phyloP scores from a whole-genome alignment of 1,140 invertebrate genomes.

The Zaprionus vittiger region DNA sequence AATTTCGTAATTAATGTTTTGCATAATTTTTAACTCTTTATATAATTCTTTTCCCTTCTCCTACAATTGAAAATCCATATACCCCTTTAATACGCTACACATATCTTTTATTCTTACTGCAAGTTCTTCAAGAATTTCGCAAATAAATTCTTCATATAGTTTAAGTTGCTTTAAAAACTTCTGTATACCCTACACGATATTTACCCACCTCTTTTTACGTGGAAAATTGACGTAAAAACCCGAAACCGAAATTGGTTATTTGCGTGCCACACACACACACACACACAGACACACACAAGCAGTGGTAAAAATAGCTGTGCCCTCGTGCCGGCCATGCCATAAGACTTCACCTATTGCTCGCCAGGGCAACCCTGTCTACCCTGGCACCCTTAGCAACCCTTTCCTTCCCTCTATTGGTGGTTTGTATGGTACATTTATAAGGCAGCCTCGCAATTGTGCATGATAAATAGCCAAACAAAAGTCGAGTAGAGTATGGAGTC shows the following conservation, averaged over 20 bases:
- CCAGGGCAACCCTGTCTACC: background rate
- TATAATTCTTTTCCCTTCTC: no score
- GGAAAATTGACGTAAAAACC: conserved; percentile 47
- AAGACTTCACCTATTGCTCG: background rate
- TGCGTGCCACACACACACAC: conserved; percentile 52
- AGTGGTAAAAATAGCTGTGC: conserved; percentile 11
- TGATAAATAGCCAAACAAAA: conserved; percentile 66
- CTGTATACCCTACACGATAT: background rate
- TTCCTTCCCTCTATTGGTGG: background rate
- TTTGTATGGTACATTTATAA: conserved; percentile 19
- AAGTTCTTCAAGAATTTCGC: background rate
- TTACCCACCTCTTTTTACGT: conserved; percentile 12
- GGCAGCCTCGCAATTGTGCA: conserved; percentile 59
- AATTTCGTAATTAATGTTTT: no score
- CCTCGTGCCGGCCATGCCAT: background rate
- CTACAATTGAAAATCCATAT: background rate
- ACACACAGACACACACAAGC: background rate
- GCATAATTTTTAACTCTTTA: no score
- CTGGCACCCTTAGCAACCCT: background rate
- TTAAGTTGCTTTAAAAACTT: background rate
- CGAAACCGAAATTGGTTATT: conserved; percentile 67
- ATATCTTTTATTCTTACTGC: background rate
- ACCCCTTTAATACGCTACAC: background rate
- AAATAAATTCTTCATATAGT: background rate
- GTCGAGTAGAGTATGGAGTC: conserved; percentile 5